phyloP scores from a whole-genome alignment of 2,797 vertebrate species.

The Scleropages formosus region DNA sequence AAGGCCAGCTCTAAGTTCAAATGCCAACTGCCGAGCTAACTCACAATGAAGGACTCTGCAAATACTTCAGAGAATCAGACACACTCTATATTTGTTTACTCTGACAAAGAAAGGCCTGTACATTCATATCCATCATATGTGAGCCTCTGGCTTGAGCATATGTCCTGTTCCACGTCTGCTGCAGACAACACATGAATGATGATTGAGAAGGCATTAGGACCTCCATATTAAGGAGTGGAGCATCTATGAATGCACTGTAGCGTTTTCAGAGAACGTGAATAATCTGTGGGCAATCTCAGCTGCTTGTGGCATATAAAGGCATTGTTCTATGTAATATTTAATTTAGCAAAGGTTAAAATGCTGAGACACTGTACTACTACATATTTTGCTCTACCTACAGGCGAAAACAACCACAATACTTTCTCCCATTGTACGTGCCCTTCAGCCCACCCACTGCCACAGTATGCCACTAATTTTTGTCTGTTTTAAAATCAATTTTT shows the following conservation, averaged over 20 bases:
- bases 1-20: not conserved
- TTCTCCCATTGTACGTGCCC: not conserved
- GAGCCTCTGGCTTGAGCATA: not conserved
- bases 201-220: not conserved
- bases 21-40: not conserved
- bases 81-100: not conserved
- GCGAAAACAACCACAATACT: not conserved
- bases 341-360: not conserved
- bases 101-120: not conserved
- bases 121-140: not conserved
- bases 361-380: not conserved
- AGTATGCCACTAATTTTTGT: not conserved
- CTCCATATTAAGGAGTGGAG: not conserved
- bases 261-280: not conserved
- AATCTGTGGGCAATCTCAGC: not conserved
- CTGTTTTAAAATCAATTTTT: constrained; percentile 24
- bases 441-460: constrained; percentile 4
- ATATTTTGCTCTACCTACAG: not conserved
- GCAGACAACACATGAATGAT: not conserved
- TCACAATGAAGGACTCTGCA: not conserved
- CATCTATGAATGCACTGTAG: constrained; percentile 5
- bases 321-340: constrained; percentile 2
- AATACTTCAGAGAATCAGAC: not conserved
- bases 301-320: constrained; percentile 2
- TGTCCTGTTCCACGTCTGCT: not conserved